Evolutionary conservation across 2,797 vertebrate species (phyloP), one percentile per base, ranked within the genome.

Genomic region (Trachops cirrhosus): DNA sequence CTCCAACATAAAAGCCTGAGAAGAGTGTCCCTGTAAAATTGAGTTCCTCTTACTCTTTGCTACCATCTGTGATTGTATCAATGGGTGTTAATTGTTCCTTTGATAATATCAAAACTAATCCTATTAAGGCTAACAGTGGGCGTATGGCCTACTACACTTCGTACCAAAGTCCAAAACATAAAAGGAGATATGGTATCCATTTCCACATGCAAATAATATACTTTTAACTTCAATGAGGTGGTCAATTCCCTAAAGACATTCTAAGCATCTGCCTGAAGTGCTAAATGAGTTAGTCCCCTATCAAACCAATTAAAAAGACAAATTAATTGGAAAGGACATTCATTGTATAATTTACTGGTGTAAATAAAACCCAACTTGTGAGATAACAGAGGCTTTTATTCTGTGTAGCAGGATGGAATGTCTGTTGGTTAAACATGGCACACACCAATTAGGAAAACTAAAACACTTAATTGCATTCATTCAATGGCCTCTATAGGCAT

Each of bases 11-110:
- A 83, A 97, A 90, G 14, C 46, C 50, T 83, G 73, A 95, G 50
- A 54, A 86, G 37, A 96, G 59, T 39, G 85, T 90, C 71, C 77
- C 67, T 74, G 34, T 75, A 96, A 97, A 97, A 97, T 7, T 67
- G 44, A 92, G 89, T 91, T 97, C 8, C 44, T 95, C 29, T 74
- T 95, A 79, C 41, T 96, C 84, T 96, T 91, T 91, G 80, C 97
- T 97, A 95, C 54, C 59, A 97, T 96, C 96, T 97, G 93, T 95
- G 96, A 97, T 97, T 52, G 34, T 83, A 97, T 94, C 96, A 96
- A 80, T 88, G 97, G 91, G 89, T 96, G 95, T 96, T 98, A 98
- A 98, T 97, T 98, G 78, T 97, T 98, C 96, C 98, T 98, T 97
- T 98, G 95, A 97, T 97, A 98, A 96, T 93, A 97, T 37, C 95